These are phyloP conservation scores for Galerucella calmariensis DNA, from an alignment of 2,888 invertebrate species.

Conservation along the genomic window DNA sequence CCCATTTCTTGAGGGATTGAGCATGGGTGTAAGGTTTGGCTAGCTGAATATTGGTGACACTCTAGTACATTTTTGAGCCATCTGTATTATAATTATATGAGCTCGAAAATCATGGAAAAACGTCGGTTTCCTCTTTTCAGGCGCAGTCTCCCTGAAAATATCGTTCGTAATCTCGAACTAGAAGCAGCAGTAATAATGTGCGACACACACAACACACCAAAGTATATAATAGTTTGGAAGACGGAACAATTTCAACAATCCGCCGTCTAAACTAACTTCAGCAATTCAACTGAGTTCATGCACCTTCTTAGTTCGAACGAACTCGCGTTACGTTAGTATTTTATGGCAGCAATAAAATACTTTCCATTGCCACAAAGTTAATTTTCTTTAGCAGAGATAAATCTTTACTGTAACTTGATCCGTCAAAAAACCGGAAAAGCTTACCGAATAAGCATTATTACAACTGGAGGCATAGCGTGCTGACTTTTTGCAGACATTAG, in stretches of 20 bases:
- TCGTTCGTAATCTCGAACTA: neutral
- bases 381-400: constrained; percentile 30
- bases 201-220: constrained; percentile 5
- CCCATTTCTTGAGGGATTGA: too few species aligned
- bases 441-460: constrained; percentile 35
- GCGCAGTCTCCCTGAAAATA: neutral
- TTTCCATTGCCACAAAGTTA: constrained; percentile 19
- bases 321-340: constrained; percentile 16
- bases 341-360: constrained; percentile 21
- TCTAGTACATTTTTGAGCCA: too few species aligned
- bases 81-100: too few species aligned
- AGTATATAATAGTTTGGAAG: neutral
- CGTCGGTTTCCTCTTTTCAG: too few species aligned
- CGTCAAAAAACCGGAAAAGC: constrained; percentile 36
- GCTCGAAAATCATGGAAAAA: too few species aligned
- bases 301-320: constrained; percentile 16
- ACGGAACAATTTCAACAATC: constrained; percentile 8
- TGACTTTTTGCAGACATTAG: constrained; percentile 48
- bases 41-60: too few species aligned
- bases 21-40: too few species aligned
- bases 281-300: neutral
- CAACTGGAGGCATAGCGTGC: constrained; percentile 37
- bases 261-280: neutral
- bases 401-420: constrained; percentile 31
- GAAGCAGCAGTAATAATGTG: neutral